phyloP scores from a whole-genome alignment of 2,888 invertebrate genomes.

The Frankliniella fusca region DNA sequence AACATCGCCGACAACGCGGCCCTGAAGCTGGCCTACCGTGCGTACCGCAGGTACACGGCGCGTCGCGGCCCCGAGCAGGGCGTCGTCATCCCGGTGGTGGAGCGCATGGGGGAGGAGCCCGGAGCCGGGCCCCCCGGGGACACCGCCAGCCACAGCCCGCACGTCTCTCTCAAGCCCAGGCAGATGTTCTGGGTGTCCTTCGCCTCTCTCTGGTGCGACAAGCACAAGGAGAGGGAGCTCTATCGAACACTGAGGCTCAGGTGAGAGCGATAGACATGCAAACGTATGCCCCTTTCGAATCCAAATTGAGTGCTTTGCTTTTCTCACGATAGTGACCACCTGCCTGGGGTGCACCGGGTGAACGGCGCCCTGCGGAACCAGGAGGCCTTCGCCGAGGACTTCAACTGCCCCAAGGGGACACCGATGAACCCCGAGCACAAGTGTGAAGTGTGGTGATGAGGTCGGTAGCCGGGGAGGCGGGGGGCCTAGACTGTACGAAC shows the following conservation, averaged over 20 bases:
- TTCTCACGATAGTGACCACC: neutral
- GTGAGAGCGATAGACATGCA: neutral
- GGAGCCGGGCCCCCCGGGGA: neutral
- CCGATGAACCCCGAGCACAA: conserved; percentile 2
- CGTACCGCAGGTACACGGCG: neutral
- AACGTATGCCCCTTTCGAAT: neutral
- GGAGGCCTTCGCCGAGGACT: neutral
- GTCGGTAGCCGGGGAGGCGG: neutral
- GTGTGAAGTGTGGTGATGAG: neutral
- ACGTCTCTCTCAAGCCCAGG: neutral
- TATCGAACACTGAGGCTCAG: neutral
- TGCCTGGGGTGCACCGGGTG: neutral
- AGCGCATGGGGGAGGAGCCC: neutral
- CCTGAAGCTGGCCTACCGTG: conserved; percentile 5
- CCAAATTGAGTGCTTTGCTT: neutral
- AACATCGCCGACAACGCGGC: conserved; percentile 16
- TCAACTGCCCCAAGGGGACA: neutral
- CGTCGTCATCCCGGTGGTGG: neutral
- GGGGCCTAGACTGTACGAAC: too few species aligned
- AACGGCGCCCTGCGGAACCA: neutral
- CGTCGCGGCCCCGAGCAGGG: neutral
- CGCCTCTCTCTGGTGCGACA: neutral
- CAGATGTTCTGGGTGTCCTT: conserved; percentile 13
- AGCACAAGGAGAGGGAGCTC: neutral
- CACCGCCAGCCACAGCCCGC: neutral